Evolutionary conservation across 2,797 vertebrate species (phyloP).

Genomic region (Coluber constrictor): DNA sequence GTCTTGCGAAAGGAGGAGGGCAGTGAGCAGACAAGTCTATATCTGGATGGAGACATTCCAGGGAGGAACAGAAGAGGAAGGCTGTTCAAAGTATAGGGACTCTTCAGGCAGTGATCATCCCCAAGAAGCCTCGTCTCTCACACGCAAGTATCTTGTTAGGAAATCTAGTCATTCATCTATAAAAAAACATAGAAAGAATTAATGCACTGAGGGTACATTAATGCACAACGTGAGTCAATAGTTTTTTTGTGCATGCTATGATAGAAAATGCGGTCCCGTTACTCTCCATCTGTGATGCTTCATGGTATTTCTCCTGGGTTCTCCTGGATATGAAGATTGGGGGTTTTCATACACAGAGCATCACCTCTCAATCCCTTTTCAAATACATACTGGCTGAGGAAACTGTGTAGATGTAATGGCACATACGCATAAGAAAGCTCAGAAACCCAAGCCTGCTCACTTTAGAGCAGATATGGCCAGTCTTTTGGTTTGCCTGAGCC

Average conservation of each 20-base stretch:
- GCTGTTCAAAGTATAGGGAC: neutral
- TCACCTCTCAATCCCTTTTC: neutral
- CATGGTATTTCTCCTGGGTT: neutral
- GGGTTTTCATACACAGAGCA: neutral
- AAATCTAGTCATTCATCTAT: neutral
- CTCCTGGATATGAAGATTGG: neutral
- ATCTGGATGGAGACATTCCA: conserved; percentile 12
- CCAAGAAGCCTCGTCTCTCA: conserved; percentile 34
- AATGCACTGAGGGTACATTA: neutral
- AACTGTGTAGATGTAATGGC: neutral
- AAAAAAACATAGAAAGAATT: neutral
- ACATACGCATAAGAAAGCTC: neutral
- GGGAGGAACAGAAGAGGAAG: neutral
- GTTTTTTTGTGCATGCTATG: neutral
- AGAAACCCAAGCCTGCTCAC: neutral
- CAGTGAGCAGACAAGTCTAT: neutral
- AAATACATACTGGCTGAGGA: neutral
- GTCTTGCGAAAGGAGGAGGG: conserved; percentile 19
- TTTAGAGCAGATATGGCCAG: neutral
- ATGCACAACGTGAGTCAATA: neutral
- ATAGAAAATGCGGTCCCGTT: neutral
- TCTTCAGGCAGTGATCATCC: conserved; percentile 34
- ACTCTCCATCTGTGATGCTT: neutral
- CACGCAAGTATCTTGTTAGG: neutral
- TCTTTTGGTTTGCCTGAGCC: neutral